Evolutionary conservation across 37 sponge, comb jelly and placozoan species (phyloP).

Genomic region (Bolinopsis microptera): DNA sequence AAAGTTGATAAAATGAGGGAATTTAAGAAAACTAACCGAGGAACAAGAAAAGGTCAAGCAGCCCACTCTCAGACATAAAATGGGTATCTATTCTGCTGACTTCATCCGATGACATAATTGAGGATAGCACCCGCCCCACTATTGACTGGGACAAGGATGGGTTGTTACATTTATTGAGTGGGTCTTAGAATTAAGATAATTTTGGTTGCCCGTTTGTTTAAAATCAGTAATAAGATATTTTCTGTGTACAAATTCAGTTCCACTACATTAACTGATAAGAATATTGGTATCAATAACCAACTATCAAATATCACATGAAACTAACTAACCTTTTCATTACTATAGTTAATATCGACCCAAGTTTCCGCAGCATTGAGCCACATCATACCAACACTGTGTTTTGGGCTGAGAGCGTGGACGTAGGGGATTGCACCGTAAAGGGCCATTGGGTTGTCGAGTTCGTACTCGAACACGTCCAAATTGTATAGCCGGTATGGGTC

Average conservation of each 20-base stretch:
- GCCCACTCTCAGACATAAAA: constrained; percentile 98
- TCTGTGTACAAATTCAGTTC: too few species aligned
- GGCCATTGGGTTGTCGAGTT: constrained; percentile 91
- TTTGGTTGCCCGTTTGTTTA: too few species aligned
- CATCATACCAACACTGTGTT: constrained; percentile 84
- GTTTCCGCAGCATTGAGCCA: constrained; percentile 98
- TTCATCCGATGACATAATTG: constrained; percentile 77
- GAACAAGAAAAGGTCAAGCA: constrained; percentile 92
- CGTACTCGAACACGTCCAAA: constrained; percentile 99
- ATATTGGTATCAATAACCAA: not conserved
- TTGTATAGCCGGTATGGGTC: constrained; percentile 98
- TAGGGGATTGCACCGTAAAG: constrained; percentile 95
- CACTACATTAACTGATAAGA: too few species aligned
- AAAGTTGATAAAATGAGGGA: too few species aligned
- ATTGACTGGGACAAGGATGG: constrained; percentile 14
- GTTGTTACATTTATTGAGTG: not conserved
- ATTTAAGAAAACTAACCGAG: constrained; percentile 71
- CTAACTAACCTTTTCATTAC: constrained; percentile 71
- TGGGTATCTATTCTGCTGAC: constrained; percentile 89
- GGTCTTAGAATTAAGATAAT: too few species aligned
- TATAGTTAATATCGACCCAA: constrained; percentile 84
- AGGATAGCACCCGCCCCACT: constrained; percentile 81
- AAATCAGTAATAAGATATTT: too few species aligned
- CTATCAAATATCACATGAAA: not conserved
- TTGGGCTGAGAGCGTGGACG: constrained; percentile 75